Evolutionary conservation across 1,140 invertebrate genomes (phyloP).

Genomic region (Mizuhopecten yessoensis): DNA sequence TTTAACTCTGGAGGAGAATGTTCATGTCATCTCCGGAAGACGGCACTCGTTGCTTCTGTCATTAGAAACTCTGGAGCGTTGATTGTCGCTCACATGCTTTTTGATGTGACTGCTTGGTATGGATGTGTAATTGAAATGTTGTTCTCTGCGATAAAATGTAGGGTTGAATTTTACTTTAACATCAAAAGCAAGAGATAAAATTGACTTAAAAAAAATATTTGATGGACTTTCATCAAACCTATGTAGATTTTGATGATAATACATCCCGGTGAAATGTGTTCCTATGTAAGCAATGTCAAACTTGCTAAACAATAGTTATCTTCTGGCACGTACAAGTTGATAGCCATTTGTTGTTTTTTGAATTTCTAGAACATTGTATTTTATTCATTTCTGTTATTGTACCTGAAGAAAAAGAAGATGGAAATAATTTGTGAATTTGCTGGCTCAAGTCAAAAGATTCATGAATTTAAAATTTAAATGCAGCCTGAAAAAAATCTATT

Average conservation of each 20-base stretch:
- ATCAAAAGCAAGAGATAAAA: not conserved
- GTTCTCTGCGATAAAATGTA: not conserved
- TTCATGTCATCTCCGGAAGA: constrained; percentile 17
- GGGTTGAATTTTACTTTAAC: not conserved
- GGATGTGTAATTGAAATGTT: constrained; percentile 26
- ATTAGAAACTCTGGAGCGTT: not conserved
- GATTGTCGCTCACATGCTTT: not conserved
- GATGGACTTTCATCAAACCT: not conserved
- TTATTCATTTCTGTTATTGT: not conserved
- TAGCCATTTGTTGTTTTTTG: too few species aligned
- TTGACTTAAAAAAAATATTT: not conserved
- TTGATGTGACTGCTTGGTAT: not conserved
- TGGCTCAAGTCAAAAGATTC: not conserved
- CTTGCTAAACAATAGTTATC: not conserved
- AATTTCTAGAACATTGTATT: too few species aligned
- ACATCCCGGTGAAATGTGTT: too few species aligned
- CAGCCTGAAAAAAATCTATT: too few species aligned
- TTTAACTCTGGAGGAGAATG: not conserved
- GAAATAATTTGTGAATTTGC: not conserved
- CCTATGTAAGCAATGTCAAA: too few species aligned
- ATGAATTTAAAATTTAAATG: not conserved
- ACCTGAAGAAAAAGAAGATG: not conserved
- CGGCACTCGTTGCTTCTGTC: not conserved
- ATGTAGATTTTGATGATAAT: too few species aligned
- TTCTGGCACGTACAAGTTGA: too few species aligned